Percentiles rank a stretch among this genome's conserved stretches.
These are phyloP conservation scores for Zaprionus ghesquierei DNA, from an alignment of 1,140 invertebrate genomes.

Conservation along the genomic window DNA sequence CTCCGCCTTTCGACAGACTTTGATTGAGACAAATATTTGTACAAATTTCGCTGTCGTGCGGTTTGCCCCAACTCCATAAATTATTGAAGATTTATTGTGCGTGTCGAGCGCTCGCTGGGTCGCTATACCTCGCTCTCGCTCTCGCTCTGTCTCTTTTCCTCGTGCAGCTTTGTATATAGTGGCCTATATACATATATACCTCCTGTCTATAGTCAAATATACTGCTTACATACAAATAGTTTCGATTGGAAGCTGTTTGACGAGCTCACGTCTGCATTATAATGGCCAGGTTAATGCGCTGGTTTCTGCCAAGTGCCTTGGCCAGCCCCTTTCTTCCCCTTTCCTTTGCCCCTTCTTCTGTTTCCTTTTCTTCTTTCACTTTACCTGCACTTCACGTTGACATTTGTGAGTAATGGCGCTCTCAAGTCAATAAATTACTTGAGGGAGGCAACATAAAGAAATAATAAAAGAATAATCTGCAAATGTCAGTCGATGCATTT, in stretches of 20 bases:
- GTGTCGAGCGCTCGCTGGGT: not conserved
- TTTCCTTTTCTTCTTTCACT: not conserved
- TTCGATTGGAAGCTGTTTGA: slow-evolving; percentile 40
- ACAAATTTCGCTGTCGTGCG: slow-evolving; percentile 60
- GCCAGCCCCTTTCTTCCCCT: not conserved
- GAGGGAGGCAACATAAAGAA: not conserved
- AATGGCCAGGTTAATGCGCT: slow-evolving; percentile 50
- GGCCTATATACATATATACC: slow-evolving; percentile 6
- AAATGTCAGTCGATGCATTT: slow-evolving; percentile 51
- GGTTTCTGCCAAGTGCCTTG: slow-evolving; percentile 27
- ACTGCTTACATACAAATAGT: slow-evolving; percentile 1
- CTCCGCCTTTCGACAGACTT: slow-evolving; percentile 10
- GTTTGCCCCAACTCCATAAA: slow-evolving; percentile 52
- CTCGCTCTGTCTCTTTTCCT: not conserved
- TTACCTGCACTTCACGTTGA: slow-evolving; percentile 32
- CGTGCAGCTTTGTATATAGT: not conserved
- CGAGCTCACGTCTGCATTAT: slow-evolving; percentile 68
- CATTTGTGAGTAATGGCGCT: slow-evolving; percentile 69
- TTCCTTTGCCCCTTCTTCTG: not conserved
- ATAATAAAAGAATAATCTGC: slow-evolving; percentile 9
- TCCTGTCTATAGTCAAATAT: slow-evolving; percentile 1
- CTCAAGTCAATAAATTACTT: slow-evolving; percentile 61
- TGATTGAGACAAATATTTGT: slow-evolving; percentile 77
- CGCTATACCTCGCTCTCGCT: not conserved
- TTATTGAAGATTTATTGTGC: slow-evolving; percentile 67